Evolutionary conservation across 2,888 invertebrate species (phyloP).

Genomic region (Cinara cedri): DNA sequence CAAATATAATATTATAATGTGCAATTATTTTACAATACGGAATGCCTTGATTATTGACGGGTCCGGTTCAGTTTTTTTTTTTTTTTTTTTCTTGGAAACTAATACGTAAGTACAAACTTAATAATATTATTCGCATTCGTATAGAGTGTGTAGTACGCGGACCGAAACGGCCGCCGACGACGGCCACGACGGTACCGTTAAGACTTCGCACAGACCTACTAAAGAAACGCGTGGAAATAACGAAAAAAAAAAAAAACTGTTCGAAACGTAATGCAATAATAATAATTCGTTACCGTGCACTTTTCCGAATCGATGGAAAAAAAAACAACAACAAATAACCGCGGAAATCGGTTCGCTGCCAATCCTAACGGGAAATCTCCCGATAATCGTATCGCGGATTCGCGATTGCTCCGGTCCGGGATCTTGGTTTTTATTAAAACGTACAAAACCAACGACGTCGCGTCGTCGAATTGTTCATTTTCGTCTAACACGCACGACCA

Average conservation of each 20-base stretch:
- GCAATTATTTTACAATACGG: no score
- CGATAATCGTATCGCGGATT: no score
- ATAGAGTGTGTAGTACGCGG: background rate
- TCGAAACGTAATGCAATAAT: constrained; percentile 8
- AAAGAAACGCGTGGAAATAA: background rate
- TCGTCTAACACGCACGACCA: no score
- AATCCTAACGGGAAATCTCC: constrained; percentile 16
- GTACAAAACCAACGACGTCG: no score
- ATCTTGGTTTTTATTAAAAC: no score
- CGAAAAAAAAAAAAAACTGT: background rate
- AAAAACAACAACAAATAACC: constrained; percentile 13
- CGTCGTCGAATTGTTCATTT: no score
- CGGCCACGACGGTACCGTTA: constrained; percentile 30
- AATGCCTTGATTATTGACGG: background rate
- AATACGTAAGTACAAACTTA: background rate
- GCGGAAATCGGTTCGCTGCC: background rate
- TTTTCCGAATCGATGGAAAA: background rate
- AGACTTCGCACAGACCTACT: background rate
- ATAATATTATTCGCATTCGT: background rate
- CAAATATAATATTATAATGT: no score
- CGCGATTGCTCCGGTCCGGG: no score
- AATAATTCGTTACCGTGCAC: constrained; percentile 12
- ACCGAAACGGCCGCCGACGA: constrained; percentile 27
- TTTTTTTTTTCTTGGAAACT: constrained; percentile 12
- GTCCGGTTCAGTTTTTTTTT: background rate